These are phyloP conservation scores for Orthosia incerta DNA, from an alignment of 2,888 invertebrate genomes.

Conservation along the genomic window DNA sequence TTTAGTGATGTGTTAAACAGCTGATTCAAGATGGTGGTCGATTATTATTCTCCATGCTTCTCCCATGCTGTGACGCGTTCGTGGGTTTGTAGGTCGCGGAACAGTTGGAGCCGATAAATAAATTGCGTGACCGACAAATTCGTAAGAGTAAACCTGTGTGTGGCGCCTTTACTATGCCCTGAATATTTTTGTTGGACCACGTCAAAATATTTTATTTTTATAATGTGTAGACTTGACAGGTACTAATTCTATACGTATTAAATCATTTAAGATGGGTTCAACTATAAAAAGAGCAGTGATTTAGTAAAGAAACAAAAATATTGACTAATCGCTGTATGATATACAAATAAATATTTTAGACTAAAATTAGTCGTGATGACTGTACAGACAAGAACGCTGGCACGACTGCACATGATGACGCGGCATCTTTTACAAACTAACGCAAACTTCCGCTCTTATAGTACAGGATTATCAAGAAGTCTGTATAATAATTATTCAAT, in stretches of 20 bases:
- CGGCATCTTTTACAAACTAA: constrained; percentile 27
- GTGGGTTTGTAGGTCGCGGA: constrained; percentile 84
- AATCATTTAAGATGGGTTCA: constrained; percentile 3
- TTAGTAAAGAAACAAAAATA: constrained; percentile 4
- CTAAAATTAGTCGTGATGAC: constrained; percentile 26
- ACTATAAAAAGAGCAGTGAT: constrained; percentile 5
- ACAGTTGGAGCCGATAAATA: constrained; percentile 82
- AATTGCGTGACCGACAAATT: constrained; percentile 79
- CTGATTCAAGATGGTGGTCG: constrained; percentile 56
- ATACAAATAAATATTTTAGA: background rate
- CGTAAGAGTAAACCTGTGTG: constrained; percentile 72
- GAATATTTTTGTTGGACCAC: constrained; percentile 71
- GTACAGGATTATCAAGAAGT: constrained; percentile 9
- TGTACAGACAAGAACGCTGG: constrained; percentile 28
- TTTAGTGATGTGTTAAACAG: constrained; percentile 56
- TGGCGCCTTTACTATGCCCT: constrained; percentile 70
- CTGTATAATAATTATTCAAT: constrained; percentile 14
- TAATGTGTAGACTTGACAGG: background rate
- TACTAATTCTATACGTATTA: constrained; percentile 1
- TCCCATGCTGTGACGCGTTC: constrained; percentile 72
- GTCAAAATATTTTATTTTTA: constrained; percentile 44
- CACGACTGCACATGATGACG: constrained; percentile 40
- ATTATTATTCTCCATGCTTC: constrained; percentile 80
- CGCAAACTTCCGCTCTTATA: constrained; percentile 19
- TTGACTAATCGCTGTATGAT: background rate